Percentiles rank a stretch among this genome's conserved stretches.
These are phyloP conservation scores for Nylanderia fulva DNA, from an alignment of 1,140 invertebrate species.

Conservation along the genomic window DNA sequence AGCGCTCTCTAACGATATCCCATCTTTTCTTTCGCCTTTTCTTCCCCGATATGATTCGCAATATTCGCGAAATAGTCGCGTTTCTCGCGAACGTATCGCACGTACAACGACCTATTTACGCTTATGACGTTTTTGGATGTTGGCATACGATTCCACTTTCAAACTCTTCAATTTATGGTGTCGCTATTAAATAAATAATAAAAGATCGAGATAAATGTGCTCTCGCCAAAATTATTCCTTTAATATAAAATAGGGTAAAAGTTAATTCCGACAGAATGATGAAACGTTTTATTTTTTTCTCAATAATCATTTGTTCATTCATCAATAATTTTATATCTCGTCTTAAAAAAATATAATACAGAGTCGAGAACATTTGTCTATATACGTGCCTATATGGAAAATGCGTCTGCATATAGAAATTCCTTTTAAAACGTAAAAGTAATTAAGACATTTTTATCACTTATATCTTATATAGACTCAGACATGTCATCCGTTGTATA, in stretches of 20 bases:
- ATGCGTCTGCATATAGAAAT: background rate
- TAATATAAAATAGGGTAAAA: background rate
- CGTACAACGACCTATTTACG: background rate
- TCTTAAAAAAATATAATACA: background rate
- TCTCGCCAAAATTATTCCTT: background rate
- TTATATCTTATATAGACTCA: too few relatives aligned
- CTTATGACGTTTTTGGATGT: background rate
- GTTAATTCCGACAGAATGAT: background rate
- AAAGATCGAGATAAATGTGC: background rate
- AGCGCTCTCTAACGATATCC: slow-evolving; percentile 49
- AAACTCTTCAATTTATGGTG: background rate
- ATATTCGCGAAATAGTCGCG: slow-evolving; percentile 4
- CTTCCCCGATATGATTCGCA: background rate
- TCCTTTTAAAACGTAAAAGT: background rate
- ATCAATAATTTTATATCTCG: background rate
- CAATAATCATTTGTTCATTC: too few relatives aligned
- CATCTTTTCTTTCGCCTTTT: slow-evolving; percentile 26
- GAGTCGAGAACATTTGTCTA: background rate
- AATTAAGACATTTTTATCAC: background rate
- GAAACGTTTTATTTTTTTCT: background rate
- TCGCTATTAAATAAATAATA: background rate
- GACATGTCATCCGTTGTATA: background rate
- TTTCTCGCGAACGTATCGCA: slow-evolving; percentile 7
- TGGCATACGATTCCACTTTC: background rate
- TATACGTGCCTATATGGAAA: background rate